Percentiles rank a stretch among this genome's conserved stretches.
Conservation (phyloP, 1,140 invertebrate species). For the Calycopis cecrops region DNA sequence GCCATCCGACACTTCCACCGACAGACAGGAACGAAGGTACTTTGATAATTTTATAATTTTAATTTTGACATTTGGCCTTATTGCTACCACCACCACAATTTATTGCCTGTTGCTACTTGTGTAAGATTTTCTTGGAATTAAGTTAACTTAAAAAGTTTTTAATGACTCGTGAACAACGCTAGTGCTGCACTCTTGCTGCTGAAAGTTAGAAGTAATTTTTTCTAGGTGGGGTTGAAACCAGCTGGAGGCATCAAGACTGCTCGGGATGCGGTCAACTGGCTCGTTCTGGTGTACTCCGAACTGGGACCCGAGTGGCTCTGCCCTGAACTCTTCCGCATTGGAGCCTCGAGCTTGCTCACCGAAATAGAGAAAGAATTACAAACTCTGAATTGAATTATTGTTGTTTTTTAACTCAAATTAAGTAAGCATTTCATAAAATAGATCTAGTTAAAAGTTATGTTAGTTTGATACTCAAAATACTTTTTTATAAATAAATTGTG, state of each 20-base stretch:
- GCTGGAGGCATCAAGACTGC: constrained; percentile 96
- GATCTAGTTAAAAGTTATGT: too few species aligned
- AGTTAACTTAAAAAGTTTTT: too few species aligned
- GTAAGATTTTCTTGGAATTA: too few species aligned
- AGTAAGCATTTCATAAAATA: too few species aligned
- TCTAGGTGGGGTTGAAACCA: constrained; percentile 95
- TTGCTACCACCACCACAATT: too few species aligned
- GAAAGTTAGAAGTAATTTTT: too few species aligned
- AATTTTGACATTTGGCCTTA: background rate
- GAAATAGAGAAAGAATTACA: constrained; percentile 79
- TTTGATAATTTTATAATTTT: constrained; percentile 4
- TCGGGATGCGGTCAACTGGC: constrained; percentile 91
- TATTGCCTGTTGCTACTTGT: too few species aligned
- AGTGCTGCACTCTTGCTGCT: too few species aligned
- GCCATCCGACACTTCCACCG: constrained; percentile 91
- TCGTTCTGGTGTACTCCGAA: constrained; percentile 89
- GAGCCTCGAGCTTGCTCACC: constrained; percentile 91
- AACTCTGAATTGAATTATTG: background rate
- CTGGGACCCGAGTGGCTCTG: constrained; percentile 92
- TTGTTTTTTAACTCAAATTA: too few species aligned
- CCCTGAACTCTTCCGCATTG: constrained; percentile 92
- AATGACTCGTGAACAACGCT: too few species aligned
- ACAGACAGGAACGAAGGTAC: constrained; percentile 84
- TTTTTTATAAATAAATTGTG: too few species aligned
- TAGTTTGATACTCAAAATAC: too few species aligned